Percentiles rank a stretch among this genome's conserved stretches.
Evolutionary conservation across 2,888 invertebrate genomes (phyloP).

Genomic region (Dascillus cervinus): DNA sequence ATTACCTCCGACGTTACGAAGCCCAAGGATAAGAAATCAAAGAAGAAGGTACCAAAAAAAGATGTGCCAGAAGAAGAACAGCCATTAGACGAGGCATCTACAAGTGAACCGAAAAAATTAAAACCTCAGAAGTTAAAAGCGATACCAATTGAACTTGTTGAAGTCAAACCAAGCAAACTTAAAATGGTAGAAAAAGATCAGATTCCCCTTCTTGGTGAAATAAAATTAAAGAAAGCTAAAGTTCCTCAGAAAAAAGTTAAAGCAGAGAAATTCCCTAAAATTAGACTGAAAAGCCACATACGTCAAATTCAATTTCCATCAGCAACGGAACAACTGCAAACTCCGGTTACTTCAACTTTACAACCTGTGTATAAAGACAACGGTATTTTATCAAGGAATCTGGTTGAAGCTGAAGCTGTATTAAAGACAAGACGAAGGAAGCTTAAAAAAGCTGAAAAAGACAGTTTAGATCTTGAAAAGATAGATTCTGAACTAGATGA

Average conservation of each 20-base stretch:
- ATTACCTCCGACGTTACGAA: constrained; percentile 10
- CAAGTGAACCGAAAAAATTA: constrained; percentile 20
- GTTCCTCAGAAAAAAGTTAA: constrained; percentile 26
- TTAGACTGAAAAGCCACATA: constrained; percentile 63
- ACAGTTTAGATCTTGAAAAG: constrained; percentile 41
- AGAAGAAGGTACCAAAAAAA: constrained; percentile 26
- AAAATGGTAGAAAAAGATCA: constrained; percentile 50
- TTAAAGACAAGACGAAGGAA: constrained; percentile 35
- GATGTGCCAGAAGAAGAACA: constrained; percentile 13
- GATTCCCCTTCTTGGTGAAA: constrained; percentile 48
- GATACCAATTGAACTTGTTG: constrained; percentile 44
- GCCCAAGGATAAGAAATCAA: constrained; percentile 27
- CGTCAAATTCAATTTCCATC: constrained; percentile 45
- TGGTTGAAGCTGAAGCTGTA: constrained; percentile 41
- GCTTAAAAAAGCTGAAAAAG: constrained; percentile 33
- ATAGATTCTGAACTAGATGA: constrained; percentile 38
- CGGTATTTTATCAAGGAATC: constrained; percentile 44
- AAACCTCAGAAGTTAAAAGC: constrained; percentile 25
- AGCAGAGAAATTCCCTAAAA: constrained; percentile 50
- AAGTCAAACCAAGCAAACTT: constrained; percentile 52
- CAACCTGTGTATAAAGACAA: constrained; percentile 27
- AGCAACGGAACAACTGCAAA: constrained; percentile 27
- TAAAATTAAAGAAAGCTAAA: constrained; percentile 52
- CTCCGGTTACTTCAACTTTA: constrained; percentile 31
- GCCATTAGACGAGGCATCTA: constrained; percentile 13